These are phyloP conservation scores for Telmatherina bonti DNA, from an alignment of 2,797 vertebrate genomes.

Conservation along the genomic window DNA sequence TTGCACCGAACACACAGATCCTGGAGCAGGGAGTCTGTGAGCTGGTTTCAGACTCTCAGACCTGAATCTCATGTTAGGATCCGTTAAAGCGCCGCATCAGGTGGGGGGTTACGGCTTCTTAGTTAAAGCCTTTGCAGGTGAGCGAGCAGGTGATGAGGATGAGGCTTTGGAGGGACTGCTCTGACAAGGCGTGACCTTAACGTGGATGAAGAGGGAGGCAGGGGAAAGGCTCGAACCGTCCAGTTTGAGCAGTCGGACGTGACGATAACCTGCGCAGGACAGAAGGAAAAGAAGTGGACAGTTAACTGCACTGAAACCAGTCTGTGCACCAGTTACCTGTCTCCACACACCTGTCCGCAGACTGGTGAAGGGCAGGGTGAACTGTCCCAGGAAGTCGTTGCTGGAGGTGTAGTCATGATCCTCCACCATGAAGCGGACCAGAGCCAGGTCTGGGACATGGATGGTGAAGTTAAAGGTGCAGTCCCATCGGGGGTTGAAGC, in stretches of 20 bases:
- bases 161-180: constrained; percentile 56
- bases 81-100: no score
- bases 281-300: neutral
- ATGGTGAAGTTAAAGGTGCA: constrained; percentile 83
- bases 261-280: constrained; percentile 87
- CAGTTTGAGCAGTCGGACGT: constrained; percentile 89
- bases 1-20: no score
- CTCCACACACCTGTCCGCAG: constrained; percentile 86
- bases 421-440: constrained; percentile 91
- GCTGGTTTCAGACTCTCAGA: no score
- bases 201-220: constrained; percentile 91
- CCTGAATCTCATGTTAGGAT: constrained; percentile 1
- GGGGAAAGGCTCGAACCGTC: constrained; percentile 90
- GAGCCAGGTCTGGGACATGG: constrained; percentile 82
- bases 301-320: neutral
- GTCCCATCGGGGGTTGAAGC: constrained; percentile 85
- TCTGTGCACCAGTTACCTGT: neutral
- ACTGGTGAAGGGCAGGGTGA: constrained; percentile 89
- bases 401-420: constrained; percentile 90
- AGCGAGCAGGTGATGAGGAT: constrained; percentile 7
- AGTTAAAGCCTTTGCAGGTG: constrained; percentile 20
- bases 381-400: constrained; percentile 95
- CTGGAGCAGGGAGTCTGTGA: no score
- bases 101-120: constrained; percentile 23
- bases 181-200: constrained; percentile 75